These are phyloP conservation scores for Trisateles emortualis DNA, from an alignment of 2,888 invertebrate genomes.

Conservation along the genomic window DNA sequence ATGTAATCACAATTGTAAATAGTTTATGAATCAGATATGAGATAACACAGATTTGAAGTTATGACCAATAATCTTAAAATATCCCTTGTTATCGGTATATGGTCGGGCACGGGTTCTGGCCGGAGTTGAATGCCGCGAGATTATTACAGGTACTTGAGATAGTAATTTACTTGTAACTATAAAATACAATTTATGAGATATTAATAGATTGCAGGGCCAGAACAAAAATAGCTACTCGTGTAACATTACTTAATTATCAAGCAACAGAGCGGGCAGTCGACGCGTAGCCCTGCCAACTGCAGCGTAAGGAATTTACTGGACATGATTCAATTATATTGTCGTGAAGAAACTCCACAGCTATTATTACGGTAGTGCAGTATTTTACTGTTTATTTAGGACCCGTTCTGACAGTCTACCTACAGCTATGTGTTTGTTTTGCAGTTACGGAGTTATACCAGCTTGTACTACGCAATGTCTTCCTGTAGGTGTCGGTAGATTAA, in stretches of 20 bases:
- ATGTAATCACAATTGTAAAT: conserved; percentile 49
- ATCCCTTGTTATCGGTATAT: conserved; percentile 57
- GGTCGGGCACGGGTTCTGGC: conserved; percentile 41
- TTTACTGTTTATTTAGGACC: conserved; percentile 42
- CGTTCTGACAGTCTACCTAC: conserved; percentile 14
- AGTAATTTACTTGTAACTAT: conserved; percentile 72
- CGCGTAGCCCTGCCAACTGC: conserved; percentile 42
- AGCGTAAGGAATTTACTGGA: conserved; percentile 58
- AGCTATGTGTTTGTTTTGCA: conserved; percentile 14
- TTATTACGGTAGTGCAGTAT: conserved; percentile 61
- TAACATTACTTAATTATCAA: conserved; percentile 67
- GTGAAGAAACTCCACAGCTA: conserved; percentile 58
- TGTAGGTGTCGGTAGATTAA: background rate
- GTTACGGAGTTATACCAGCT: background rate
- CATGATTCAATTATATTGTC: conserved; percentile 74
- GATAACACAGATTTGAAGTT: conserved; percentile 56
- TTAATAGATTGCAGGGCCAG: conserved; percentile 69
- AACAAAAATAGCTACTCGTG: conserved; percentile 68
- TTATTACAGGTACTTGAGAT: conserved; percentile 72
- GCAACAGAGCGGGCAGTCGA: conserved; percentile 31
- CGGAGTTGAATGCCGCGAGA: conserved; percentile 51
- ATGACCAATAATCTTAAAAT: conserved; percentile 68
- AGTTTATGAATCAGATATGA: conserved; percentile 53
- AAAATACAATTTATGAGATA: conserved; percentile 70
- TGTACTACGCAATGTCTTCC: conserved; percentile 2